A percentile compares a stretch with the other conserved stretches of the same genome.
These are phyloP conservation scores for Andrena bucephala DNA, from an alignment of 2,888 invertebrate species.

Conservation along the genomic window DNA sequence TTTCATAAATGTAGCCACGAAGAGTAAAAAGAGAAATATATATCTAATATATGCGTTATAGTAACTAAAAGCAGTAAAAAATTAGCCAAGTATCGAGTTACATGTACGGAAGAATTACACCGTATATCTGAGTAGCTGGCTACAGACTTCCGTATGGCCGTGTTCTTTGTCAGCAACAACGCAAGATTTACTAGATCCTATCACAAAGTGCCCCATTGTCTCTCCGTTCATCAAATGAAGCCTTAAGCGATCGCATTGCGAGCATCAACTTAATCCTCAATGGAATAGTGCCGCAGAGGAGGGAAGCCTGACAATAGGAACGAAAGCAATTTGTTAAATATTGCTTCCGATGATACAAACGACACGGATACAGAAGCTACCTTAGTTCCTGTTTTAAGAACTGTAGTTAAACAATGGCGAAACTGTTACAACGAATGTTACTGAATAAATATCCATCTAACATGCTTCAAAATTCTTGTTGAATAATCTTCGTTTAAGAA, in stretches of 20 bases:
- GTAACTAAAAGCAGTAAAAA: too few species aligned
- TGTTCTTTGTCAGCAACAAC: constrained; percentile 20
- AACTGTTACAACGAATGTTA: background rate
- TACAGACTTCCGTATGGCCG: background rate
- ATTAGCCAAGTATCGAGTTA: too few species aligned
- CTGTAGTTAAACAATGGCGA: background rate
- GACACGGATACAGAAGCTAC: constrained; percentile 57
- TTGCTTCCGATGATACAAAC: constrained; percentile 77
- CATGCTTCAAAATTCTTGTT: too few species aligned
- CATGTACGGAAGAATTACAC: too few species aligned
- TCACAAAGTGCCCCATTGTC: constrained; percentile 70
- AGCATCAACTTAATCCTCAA: constrained; percentile 66
- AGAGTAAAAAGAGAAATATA: too few species aligned
- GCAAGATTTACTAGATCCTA: constrained; percentile 47
- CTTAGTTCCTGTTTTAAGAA: constrained; percentile 8
- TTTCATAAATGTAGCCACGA: too few species aligned
- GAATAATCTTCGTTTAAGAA: too few species aligned
- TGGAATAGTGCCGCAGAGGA: constrained; percentile 34
- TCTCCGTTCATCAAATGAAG: constrained; percentile 78
- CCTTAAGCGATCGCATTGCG: constrained; percentile 66
- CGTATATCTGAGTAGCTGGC: too few species aligned
- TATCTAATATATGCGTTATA: too few species aligned
- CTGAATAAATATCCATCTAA: too few species aligned
- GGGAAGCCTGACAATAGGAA: constrained; percentile 61
- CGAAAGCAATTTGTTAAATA: constrained; percentile 84